phyloP scores from a whole-genome alignment of 2,797 vertebrate genomes.

The Ispidina lecontei region DNA sequence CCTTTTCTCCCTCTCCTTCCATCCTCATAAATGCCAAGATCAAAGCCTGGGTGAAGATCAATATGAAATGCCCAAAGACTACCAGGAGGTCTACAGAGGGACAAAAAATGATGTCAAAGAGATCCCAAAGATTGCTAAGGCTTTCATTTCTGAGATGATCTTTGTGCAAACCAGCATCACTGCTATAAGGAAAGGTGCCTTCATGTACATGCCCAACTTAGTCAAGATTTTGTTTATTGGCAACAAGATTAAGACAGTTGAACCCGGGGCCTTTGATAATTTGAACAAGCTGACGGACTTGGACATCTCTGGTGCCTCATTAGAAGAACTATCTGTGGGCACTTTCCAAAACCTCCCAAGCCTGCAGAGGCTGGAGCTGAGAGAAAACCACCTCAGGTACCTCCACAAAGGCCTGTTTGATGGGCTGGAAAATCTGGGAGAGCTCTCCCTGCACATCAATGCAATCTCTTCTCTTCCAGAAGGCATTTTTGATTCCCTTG shows the following conservation, averaged over 20 bases:
- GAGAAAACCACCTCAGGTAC: conserved; percentile 71
- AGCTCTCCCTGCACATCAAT: conserved; percentile 77
- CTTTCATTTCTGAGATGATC: conserved; percentile 73
- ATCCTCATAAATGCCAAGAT: not conserved
- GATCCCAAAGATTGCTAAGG: conserved; percentile 68
- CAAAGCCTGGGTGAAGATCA: not conserved
- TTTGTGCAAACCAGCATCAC: conserved; percentile 77
- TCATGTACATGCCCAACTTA: conserved; percentile 75
- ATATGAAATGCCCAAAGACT: conserved; percentile 22
- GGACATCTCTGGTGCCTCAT: conserved; percentile 75
- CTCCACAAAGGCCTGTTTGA: conserved; percentile 82
- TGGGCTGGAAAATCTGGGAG: conserved; percentile 62
- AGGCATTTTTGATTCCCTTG: conserved; percentile 80
- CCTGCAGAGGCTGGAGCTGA: conserved; percentile 77
- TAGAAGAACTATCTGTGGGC: conserved; percentile 72
- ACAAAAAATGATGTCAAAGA: conserved; percentile 43
- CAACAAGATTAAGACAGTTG: conserved; percentile 71
- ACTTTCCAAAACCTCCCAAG: conserved; percentile 79
- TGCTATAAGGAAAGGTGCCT: conserved; percentile 75
- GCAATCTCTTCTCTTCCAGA: conserved; percentile 79
- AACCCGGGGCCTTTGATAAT: conserved; percentile 82
- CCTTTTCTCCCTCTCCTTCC: conserved; percentile 22
- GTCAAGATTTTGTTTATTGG: conserved; percentile 77
- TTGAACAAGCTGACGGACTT: conserved; percentile 68
- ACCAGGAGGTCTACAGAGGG: conserved; percentile 65